Conservation (phyloP, 2,113 vertebrate genomes). For the Emydocephalus ijimae region DNA sequence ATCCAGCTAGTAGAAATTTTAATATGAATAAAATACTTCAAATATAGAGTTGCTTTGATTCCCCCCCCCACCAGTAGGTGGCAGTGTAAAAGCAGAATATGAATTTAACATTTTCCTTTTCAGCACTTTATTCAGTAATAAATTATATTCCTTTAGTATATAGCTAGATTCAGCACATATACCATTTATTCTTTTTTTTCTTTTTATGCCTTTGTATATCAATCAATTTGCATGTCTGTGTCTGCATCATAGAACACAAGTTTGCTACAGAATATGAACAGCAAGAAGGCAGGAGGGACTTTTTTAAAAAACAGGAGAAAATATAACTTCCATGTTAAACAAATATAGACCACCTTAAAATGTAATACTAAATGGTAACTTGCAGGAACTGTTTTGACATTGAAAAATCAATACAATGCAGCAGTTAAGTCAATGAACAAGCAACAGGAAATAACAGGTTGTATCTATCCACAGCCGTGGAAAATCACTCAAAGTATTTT, state of each 20-base stretch:
- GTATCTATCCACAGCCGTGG: background rate
- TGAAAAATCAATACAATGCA: background rate
- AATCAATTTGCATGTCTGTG: background rate
- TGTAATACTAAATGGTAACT: background rate
- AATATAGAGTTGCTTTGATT: slow-evolving; percentile 7
- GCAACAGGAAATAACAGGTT: background rate
- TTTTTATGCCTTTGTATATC: background rate
- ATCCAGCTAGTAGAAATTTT: slow-evolving; percentile 33
- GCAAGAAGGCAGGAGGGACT: background rate
- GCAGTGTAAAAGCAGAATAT: slow-evolving; percentile 42
- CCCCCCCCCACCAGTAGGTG: slow-evolving; percentile 46
- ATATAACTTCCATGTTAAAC: background rate
- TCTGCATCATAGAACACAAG: background rate
- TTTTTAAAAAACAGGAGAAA: background rate
- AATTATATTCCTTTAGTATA: background rate
- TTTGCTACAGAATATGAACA: background rate
- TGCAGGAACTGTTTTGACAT: background rate
- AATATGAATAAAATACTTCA: slow-evolving; percentile 54
- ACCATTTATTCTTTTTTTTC: background rate
- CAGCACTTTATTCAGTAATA: background rate
- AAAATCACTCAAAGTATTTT: background rate
- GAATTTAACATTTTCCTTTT: background rate
- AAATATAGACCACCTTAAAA: background rate
- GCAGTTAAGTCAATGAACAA: background rate
- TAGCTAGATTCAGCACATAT: background rate